A percentile compares a stretch with the other conserved stretches of the same genome.
Conservation (phyloP, 2,113 vertebrate species). For the Piaya cayana region DNA sequence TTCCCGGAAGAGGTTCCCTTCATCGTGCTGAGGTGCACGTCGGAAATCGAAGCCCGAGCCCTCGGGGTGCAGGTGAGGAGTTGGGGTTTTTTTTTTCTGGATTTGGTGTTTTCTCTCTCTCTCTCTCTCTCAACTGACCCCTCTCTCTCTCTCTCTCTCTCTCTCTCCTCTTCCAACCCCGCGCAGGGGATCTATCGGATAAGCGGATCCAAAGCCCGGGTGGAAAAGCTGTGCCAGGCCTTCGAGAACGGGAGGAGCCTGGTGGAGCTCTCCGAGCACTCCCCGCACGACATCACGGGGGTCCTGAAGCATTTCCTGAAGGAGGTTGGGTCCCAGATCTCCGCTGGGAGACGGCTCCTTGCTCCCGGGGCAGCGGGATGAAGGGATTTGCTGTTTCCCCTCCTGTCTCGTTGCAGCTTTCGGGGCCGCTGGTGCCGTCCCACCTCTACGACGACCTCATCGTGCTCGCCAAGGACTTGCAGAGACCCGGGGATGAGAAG, state of each 20-base stretch:
- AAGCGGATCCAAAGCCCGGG: conserved; percentile 88
- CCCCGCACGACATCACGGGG: conserved; percentile 89
- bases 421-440: conserved; percentile 85
- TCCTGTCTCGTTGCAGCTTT: conserved; percentile 78
- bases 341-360: background rate
- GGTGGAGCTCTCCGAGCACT: conserved; percentile 89
- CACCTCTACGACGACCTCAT: conserved; percentile 86
- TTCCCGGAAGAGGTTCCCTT: conserved; percentile 85
- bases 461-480: conserved; percentile 81
- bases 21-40: conserved; percentile 83
- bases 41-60: conserved; percentile 88
- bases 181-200: conserved; percentile 89
- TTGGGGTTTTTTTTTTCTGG: accelerated
- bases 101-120: background rate
- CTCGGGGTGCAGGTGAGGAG: conserved; percentile 84
- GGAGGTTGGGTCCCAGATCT: conserved; percentile 79
- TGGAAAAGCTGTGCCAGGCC: conserved; percentile 88
- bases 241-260: conserved; percentile 85
- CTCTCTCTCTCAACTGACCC: background rate
- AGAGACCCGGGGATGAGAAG: conserved; percentile 9
- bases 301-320: conserved; percentile 94
- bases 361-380: background rate
- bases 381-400: background rate
- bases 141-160: too few species aligned
- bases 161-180: background rate